Base-by-base conservation (phyloP, 1,140 invertebrate genomes). In the Palaemon carinicauda region DNA sequence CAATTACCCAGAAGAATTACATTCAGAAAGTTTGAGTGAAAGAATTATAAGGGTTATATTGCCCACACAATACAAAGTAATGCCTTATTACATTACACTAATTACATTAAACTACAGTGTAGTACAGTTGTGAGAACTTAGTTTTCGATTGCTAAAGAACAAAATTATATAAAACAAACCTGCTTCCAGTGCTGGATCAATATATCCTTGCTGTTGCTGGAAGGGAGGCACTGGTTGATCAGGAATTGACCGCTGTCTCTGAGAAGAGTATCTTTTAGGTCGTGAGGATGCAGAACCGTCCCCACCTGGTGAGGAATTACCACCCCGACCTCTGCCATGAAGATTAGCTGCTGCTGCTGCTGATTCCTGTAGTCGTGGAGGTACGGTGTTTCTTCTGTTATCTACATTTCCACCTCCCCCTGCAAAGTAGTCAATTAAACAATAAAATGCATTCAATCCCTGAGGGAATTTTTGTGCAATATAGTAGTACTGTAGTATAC, bases 241-340 rank as follows among this genome's bases (percentile, higher is more conserved):
- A 12, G 90, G 90, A 33, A 90, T 69, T 50, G 93, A 93, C 50
- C 95, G 92, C 90, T 95, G 95, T 84, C 95, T 92, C 89, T 95
- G 92, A 79, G 95, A 95, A 1, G 95, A 96, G 90, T 96, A 96
- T 10, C 95, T 92, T 90, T 96, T 96, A n/a, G 95, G 93, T 90
- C 94, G 91, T 88, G 92, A 93, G 10, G 79, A 54, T 9, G 41
- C 41, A 17, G 92, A 91, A 50, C 90, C 90, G 75, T 89, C 87
- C 31, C 89, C 87, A 12, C 89, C 90, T 9, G 88, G 90, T 12
- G 90, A 78, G 17, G 87, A 65, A 24, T 86, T 82, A 53, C 87
- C 77, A 1, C 88, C 71, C 31, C 87, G 83, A 3, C 87, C 73
- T 41, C 27, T 24, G 27, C 87, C 81, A n/a, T 56, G 54, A 51